A percentile compares a stretch with the other conserved stretches of the same genome.
These are phyloP conservation scores for Galago senegalensis DNA, from an alignment of 2,797 vertebrate species.

Conservation along the genomic window DNA sequence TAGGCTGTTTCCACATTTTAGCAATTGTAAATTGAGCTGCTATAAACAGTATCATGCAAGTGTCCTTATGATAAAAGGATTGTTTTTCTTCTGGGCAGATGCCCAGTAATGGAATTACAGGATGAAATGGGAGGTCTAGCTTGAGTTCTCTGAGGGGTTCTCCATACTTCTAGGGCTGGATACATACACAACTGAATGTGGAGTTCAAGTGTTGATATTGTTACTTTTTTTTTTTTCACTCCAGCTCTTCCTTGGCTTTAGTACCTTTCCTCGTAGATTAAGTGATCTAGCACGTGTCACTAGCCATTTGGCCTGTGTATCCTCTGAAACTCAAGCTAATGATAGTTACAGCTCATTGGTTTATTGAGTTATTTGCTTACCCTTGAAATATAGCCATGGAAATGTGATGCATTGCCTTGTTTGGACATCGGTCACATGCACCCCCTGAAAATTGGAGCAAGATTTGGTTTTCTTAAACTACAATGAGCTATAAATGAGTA, in stretches of 20 bases:
- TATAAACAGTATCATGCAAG: too few relatives aligned
- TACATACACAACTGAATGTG: background rate
- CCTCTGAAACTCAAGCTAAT: background rate
- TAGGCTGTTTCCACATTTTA: too few relatives aligned
- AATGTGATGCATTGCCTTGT: background rate
- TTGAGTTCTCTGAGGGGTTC: too few relatives aligned
- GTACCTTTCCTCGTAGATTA: background rate
- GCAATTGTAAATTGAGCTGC: too few relatives aligned
- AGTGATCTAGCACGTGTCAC: background rate
- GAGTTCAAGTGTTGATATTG: background rate
- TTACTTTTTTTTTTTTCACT: background rate
- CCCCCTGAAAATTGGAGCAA: background rate
- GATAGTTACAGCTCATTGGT: background rate
- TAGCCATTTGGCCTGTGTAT: background rate
- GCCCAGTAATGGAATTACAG: too few relatives aligned
- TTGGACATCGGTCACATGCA: background rate
- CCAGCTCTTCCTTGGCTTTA: background rate
- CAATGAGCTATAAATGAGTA: background rate
- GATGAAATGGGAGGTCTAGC: too few relatives aligned
- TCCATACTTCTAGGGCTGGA: background rate
- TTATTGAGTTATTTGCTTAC: background rate
- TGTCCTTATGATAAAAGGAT: too few relatives aligned
- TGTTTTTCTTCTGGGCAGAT: too few relatives aligned
- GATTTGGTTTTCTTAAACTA: background rate
- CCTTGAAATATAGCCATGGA: background rate